These are phyloP conservation scores for Heliothis peltigera DNA, from an alignment of 2,888 invertebrate genomes.

Conservation along the genomic window DNA sequence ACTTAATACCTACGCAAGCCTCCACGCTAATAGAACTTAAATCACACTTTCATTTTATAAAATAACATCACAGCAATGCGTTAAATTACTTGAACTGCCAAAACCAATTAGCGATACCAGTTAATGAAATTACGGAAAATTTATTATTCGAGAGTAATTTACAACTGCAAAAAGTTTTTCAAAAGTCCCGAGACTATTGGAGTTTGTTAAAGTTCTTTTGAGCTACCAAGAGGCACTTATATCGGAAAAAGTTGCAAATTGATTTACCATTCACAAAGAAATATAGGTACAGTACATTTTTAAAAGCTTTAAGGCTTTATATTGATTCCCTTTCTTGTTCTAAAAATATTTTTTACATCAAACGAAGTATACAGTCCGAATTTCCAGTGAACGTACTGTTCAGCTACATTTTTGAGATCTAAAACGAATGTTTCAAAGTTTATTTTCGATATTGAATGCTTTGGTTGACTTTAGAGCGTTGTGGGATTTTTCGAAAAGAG, in stretches of 20 bases:
- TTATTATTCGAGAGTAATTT: conserved; percentile 46
- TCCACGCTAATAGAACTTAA: not conserved
- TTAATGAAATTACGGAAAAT: conserved; percentile 39
- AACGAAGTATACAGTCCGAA: too few relatives aligned
- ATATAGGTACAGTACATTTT: conserved; percentile 11
- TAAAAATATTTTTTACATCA: not conserved
- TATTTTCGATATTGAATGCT: too few relatives aligned
- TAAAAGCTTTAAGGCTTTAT: conserved; percentile 19
- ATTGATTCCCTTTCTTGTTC: not conserved
- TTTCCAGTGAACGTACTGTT: too few relatives aligned
- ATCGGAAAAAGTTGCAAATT: conserved; percentile 49
- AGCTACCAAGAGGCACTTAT: conserved; percentile 36
- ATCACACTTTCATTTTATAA: conserved; percentile 1
- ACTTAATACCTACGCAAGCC: too few relatives aligned
- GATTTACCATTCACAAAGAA: conserved; percentile 31
- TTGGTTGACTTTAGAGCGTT: too few relatives aligned
- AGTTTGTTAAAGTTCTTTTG: conserved; percentile 50
- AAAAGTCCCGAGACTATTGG: conserved; percentile 45
- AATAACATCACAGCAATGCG: not conserved
- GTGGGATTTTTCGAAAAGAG: too few relatives aligned
- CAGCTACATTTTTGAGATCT: too few relatives aligned
- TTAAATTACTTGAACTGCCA: not conserved
- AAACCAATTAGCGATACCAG: conserved; percentile 25
- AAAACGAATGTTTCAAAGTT: too few relatives aligned
- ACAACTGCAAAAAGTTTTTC: conserved; percentile 40